Evolutionary conservation across 2,888 invertebrate genomes (phyloP), one percentile per base, ranked within the genome.

Genomic region (Drosophila borealis): DNA sequence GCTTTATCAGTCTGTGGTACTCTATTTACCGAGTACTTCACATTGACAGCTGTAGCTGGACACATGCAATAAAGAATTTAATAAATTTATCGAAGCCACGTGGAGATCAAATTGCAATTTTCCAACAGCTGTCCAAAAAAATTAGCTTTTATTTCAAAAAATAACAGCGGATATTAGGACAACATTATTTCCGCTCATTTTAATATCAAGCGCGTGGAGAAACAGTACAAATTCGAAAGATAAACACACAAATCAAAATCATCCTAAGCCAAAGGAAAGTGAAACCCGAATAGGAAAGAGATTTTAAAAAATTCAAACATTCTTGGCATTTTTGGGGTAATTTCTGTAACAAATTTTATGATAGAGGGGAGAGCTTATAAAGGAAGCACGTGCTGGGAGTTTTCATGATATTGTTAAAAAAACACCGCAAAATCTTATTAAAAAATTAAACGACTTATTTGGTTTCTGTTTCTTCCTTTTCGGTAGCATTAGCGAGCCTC

Each of bases 371-470:
- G 41, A 74, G 71, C 80, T 85, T 85, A 87, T 82, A 71, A 85
- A 48, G 72, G 79, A 55, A 80, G 77, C 85, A 87, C 85, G 85
- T 85, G 85, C 85, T 66, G 69, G 41, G 73, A 55, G 51, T 46
- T 68, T 70, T 70, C 59, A 55, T 63, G 76, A 76, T 64, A 77
- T 77, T 80, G 78, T 75, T 62, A 63, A 51, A 44, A 63, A 77
- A 80, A 79, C 72, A 77, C 68, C 82, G 73, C 79, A 78, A 81
- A 84, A 87, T 84, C 83, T 82, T 89, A 75, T 86, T 80, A 90
- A 62, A 82, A 86, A 89, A 84, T 89, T 89, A 88, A 89, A 79
- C 82, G 84, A 86, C 88, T 90, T 89, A 80, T 80, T 80, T 84
- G 63, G 74, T 62, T 78, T 75, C 4, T 25, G n/a, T 17, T 46